phyloP scores from a whole-genome alignment of 2,113 vertebrate species.

The Myotis yumanensis region DNA sequence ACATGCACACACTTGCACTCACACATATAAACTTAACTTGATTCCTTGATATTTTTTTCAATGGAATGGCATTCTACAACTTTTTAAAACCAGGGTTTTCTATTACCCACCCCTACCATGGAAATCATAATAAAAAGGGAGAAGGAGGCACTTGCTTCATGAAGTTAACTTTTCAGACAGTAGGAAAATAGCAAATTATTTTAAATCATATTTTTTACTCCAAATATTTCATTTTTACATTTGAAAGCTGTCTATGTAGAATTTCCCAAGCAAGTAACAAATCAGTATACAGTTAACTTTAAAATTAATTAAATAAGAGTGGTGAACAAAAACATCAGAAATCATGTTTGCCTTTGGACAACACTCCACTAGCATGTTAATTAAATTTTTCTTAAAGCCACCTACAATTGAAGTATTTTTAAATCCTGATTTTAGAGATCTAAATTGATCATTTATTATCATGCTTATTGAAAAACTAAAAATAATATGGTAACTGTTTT shows the following conservation, averaged over 20 bases:
- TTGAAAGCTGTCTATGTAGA: background rate
- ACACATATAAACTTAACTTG: background rate
- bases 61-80: background rate
- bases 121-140: conserved; percentile 7
- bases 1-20: background rate
- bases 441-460: conserved; percentile 23
- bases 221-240: background rate
- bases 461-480: conserved; percentile 14
- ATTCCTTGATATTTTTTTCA: background rate
- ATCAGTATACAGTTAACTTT: background rate
- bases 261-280: conserved; percentile 36
- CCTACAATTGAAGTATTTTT: conserved; percentile 19
- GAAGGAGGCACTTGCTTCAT: background rate
- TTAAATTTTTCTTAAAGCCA: conserved; percentile 28
- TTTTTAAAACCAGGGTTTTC: conserved; percentile 42
- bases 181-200: background rate
- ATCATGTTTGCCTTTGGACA: conserved; percentile 42
- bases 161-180: conserved; percentile 14
- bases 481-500: background rate
- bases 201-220: conserved; percentile 16
- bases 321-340: conserved; percentile 26
- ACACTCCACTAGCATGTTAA: background rate
- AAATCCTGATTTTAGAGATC: background rate
- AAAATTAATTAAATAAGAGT: conserved; percentile 5
- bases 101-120: background rate